Conservation (phyloP, 2,797 vertebrate species). For the Pampus argenteus region DNA sequence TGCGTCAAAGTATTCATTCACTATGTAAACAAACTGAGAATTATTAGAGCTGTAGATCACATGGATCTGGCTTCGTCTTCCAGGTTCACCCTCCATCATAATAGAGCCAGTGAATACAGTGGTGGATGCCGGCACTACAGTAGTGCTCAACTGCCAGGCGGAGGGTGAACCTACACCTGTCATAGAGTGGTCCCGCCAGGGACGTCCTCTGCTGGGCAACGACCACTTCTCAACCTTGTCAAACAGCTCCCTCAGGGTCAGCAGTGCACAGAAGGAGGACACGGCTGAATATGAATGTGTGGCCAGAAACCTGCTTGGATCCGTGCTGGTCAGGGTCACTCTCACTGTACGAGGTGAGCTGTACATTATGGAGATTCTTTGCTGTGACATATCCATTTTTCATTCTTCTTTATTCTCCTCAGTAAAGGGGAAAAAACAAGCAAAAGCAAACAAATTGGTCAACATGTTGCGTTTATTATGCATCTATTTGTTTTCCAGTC, state of each 20-base stretch:
- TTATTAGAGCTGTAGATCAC: neutral
- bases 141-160: constrained; percentile 92
- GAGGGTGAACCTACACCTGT: constrained; percentile 89
- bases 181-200: constrained; percentile 90
- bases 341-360: constrained; percentile 91
- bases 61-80: neutral
- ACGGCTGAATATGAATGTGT: constrained; percentile 94
- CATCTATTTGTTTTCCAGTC: constrained; percentile 80
- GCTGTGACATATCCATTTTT: neutral
- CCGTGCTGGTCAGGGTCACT: constrained; percentile 84
- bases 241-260: constrained; percentile 89
- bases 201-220: constrained; percentile 78
- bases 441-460: neutral
- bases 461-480: neutral
- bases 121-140: constrained; percentile 87
- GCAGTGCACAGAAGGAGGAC: constrained; percentile 89
- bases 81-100: constrained; percentile 90
- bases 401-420: neutral
- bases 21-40: neutral
- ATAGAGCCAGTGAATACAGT: constrained; percentile 88
- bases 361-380: neutral
- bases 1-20: neutral
- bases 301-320: constrained; percentile 93
- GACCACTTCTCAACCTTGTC: constrained; percentile 83
- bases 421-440: neutral